Evolutionary conservation across 2,797 vertebrate species (phyloP).

Genomic region (Streptopelia turtur): DNA sequence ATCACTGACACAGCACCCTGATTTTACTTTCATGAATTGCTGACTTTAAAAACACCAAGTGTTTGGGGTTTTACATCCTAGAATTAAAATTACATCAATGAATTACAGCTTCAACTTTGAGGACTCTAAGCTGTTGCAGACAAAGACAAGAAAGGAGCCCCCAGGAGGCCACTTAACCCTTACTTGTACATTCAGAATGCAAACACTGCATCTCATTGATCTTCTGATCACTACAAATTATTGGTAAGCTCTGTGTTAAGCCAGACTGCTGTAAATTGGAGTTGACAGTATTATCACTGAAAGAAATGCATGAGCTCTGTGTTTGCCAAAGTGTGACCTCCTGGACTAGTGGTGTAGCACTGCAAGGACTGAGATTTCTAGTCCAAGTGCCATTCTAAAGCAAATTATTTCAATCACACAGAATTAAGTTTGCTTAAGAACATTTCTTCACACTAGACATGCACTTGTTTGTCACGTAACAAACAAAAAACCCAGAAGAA

Average conservation of each 20-base stretch:
- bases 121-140: neutral
- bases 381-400: neutral
- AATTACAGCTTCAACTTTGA: conserved; percentile 22
- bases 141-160: neutral
- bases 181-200: conserved; percentile 49
- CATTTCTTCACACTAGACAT: neutral
- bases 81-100: conserved; percentile 25
- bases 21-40: conserved; percentile 1
- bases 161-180: conserved; percentile 7
- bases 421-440: neutral
- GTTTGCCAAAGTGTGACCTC: conserved; percentile 27
- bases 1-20: neutral
- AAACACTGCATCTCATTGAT: conserved; percentile 66
- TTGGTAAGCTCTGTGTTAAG: conserved; percentile 60
- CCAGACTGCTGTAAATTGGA: conserved; percentile 33
- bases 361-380: neutral
- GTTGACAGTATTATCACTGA: conserved; percentile 59
- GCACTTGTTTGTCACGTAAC: neutral
- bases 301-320: conserved; percentile 42
- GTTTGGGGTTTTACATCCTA: neutral
- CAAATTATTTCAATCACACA: neutral
- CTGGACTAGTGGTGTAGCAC: neutral
- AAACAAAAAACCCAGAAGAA: neutral
- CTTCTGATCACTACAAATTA: conserved; percentile 67
- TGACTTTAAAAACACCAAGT: neutral